Conservation (phyloP, 2,113 vertebrate species). For the Aldabrachelys gigantea region DNA sequence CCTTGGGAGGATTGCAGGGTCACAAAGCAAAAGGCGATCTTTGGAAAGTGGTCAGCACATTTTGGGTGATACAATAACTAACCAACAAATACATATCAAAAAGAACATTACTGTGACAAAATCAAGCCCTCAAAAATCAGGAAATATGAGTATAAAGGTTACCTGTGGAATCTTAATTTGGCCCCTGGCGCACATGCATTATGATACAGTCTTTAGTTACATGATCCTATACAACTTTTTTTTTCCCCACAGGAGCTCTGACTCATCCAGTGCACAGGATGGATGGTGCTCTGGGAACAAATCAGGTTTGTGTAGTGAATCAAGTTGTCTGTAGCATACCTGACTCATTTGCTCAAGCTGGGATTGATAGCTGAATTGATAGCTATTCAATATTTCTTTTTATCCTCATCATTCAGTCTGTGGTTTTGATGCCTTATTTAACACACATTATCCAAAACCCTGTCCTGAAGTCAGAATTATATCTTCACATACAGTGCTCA, state of each 20-base stretch:
- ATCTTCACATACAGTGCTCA: neutral
- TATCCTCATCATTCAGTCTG: neutral
- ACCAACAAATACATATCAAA: neutral
- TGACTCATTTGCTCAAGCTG: neutral
- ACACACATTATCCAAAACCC: neutral
- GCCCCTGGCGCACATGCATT: neutral
- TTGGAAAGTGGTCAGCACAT: neutral
- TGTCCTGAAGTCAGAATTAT: neutral
- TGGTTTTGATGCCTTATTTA: neutral
- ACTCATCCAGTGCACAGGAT: neutral
- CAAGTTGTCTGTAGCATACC: neutral
- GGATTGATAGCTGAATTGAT: neutral
- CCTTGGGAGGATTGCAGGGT: neutral
- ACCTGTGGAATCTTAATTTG: neutral
- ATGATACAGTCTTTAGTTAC: neutral
- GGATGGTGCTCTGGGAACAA: fast-evolving
- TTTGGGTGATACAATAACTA: neutral
- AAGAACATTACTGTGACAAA: neutral
- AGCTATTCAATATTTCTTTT: neutral
- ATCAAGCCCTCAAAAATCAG: neutral
- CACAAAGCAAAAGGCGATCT: neutral
- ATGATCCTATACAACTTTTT: neutral
- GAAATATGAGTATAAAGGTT: neutral
- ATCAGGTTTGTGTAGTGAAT: neutral
- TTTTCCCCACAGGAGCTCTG: neutral